Percentiles rank a stretch among this genome's conserved stretches.
These are phyloP conservation scores for Arctopsyche grandis DNA, from an alignment of 1,140 invertebrate species.

Conservation along the genomic window DNA sequence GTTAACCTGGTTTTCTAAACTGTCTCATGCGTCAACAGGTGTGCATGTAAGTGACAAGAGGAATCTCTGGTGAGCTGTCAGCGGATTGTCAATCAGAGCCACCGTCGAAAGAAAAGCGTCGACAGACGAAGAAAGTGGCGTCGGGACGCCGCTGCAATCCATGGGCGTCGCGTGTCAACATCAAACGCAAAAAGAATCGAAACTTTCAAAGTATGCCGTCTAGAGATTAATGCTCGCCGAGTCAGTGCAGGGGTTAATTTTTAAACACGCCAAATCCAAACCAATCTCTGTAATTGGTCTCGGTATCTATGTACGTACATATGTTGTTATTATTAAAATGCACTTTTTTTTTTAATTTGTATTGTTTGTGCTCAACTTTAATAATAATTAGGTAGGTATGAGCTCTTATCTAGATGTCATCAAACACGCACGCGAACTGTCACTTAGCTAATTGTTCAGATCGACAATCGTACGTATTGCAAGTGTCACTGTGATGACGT, in stretches of 20 bases:
- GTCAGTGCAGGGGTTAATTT: not conserved
- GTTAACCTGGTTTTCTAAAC: constrained; percentile 27
- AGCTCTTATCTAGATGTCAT: constrained; percentile 42
- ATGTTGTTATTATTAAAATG: not conserved
- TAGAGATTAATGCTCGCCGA: not conserved
- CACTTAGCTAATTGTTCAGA: constrained; percentile 50
- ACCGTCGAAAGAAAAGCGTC: constrained; percentile 38
- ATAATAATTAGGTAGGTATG: not conserved
- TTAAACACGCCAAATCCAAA: not conserved
- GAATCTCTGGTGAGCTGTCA: constrained; percentile 38
- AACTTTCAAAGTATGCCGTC: not conserved
- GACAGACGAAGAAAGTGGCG: constrained; percentile 36
- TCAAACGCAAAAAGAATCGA: not conserved
- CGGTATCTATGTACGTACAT: too few species aligned
- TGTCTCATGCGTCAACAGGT: constrained; percentile 27
- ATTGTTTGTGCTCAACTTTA: not conserved
- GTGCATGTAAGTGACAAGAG: constrained; percentile 3
- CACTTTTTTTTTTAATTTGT: not conserved
- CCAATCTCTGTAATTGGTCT: not conserved
- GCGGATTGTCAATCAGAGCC: constrained; percentile 48
- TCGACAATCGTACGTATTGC: constrained; percentile 17
- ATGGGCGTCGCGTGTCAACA: not conserved
- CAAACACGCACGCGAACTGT: constrained; percentile 48
- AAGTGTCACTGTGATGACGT: too few species aligned
- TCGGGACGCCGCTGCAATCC: constrained; percentile 6